A percentile compares a stretch with the other conserved stretches of the same genome.
These are phyloP conservation scores for Eubasilissa splendida DNA, from an alignment of 2,888 invertebrate genomes.

Conservation along the genomic window DNA sequence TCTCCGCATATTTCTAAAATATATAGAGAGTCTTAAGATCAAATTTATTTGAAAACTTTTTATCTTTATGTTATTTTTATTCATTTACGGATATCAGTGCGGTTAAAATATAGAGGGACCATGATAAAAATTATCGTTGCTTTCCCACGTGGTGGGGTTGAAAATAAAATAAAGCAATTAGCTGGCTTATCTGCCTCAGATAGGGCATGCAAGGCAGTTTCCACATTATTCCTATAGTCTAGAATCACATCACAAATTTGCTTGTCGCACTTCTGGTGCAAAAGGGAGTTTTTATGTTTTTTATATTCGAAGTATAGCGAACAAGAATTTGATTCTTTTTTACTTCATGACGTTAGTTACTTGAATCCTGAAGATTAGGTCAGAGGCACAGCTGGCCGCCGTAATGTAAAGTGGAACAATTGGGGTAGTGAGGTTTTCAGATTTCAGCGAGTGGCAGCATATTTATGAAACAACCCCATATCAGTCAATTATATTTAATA, in stretches of 20 bases:
- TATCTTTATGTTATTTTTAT: background rate
- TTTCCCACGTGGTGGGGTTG: slow-evolving; percentile 21
- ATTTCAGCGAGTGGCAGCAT: slow-evolving; percentile 1
- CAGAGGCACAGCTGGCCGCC: slow-evolving; percentile 27
- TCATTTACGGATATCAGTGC: background rate
- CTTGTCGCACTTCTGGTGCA: no score
- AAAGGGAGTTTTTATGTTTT: background rate
- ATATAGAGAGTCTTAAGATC: no score
- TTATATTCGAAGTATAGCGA: background rate
- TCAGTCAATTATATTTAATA: no score
- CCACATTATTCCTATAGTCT: background rate
- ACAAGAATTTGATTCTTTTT: slow-evolving; percentile 4
- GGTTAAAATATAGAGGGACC: background rate
- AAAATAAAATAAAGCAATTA: slow-evolving; percentile 42
- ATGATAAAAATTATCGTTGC: slow-evolving; percentile 14
- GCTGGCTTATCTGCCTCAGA: slow-evolving; percentile 27
- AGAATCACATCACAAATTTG: background rate
- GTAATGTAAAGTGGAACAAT: slow-evolving; percentile 29
- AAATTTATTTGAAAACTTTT: background rate
- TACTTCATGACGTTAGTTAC: background rate
- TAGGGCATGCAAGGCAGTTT: slow-evolving; percentile 31
- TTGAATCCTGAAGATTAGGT: slow-evolving; percentile 23
- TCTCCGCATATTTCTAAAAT: no score
- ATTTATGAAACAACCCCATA: no score
- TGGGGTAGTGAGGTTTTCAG: slow-evolving; percentile 8